Evolutionary conservation across 2,888 invertebrate genomes (phyloP).

Genomic region (Encarsia formosa): DNA sequence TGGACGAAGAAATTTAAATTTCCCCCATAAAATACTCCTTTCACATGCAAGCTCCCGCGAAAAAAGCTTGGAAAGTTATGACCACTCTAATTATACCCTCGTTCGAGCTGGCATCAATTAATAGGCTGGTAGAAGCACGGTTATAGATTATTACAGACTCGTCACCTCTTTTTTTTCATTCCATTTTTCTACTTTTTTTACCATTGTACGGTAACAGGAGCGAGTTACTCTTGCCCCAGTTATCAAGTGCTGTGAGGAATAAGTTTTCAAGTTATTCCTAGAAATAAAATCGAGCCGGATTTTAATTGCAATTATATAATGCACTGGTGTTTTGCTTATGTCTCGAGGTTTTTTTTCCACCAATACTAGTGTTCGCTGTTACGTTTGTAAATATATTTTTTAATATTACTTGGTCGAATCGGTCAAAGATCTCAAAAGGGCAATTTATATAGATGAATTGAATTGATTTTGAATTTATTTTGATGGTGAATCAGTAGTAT

Average conservation of each 20-base stretch:
- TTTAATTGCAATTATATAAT: conserved; percentile 13
- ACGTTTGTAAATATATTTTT: neutral
- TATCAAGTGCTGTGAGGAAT: conserved; percentile 4
- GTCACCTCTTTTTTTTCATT: neutral
- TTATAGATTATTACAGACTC: too few relatives aligned
- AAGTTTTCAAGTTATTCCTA: too few relatives aligned
- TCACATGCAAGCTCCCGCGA: neutral
- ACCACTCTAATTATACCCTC: neutral
- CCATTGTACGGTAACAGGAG: neutral
- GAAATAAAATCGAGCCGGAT: neutral
- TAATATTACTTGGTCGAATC: too few relatives aligned
- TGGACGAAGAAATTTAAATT: too few relatives aligned
- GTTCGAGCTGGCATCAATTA: too few relatives aligned
- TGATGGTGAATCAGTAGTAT: too few relatives aligned
- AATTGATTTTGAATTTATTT: too few relatives aligned
- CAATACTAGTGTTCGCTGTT: neutral
- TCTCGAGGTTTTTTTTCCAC: neutral
- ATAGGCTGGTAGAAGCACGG: too few relatives aligned
- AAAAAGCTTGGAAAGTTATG: neutral
- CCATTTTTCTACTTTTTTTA: neutral
- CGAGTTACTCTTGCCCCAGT: conserved; percentile 16
- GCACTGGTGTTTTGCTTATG: neutral
- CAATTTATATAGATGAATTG: too few relatives aligned
- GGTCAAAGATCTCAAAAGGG: too few relatives aligned
- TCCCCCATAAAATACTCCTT: neutral